Percentiles rank a stretch among this genome's conserved stretches.
Conservation (phyloP, 2,888 invertebrate species). For the Megalurothrips usitatus region DNA sequence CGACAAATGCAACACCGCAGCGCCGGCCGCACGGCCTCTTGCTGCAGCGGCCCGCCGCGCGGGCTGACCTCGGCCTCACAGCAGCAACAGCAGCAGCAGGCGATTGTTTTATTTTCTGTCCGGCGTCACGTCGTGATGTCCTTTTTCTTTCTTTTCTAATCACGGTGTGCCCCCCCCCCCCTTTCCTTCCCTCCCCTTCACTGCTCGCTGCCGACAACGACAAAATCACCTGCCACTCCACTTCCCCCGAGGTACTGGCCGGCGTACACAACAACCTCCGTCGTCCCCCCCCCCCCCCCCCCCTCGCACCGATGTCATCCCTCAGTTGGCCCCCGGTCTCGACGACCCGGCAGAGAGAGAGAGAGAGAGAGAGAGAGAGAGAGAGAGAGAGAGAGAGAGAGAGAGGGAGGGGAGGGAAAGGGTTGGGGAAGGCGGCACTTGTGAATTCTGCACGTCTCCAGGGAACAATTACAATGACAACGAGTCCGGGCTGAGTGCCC, state of each 20-base stretch:
- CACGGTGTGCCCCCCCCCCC: background rate
- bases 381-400: background rate
- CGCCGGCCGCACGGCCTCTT: too few species aligned
- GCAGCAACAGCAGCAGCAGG: too few species aligned
- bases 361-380: background rate
- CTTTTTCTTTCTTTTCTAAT: too few species aligned
- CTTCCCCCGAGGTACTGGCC: too few species aligned
- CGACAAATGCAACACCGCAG: too few species aligned
- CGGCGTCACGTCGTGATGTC: too few species aligned
- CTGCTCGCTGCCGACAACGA: background rate
- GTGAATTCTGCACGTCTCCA: slow-evolving; percentile 24
- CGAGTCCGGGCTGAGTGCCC: slow-evolving; percentile 12
- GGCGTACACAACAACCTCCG: background rate
- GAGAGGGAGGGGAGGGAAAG: background rate
- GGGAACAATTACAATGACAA: slow-evolving; percentile 26
- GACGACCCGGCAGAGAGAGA: background rate
- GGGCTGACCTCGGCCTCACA: too few species aligned
- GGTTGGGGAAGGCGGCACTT: slow-evolving; percentile 9
- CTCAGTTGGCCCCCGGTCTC: background rate
- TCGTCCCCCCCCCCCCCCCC: background rate
- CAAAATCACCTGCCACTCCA: too few species aligned
- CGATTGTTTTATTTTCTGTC: too few species aligned
- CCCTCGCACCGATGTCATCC: background rate
- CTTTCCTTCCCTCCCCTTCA: background rate
- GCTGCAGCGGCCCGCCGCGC: too few species aligned